These are phyloP conservation scores for Tryphoninae sp. DNA, from an alignment of 2,888 invertebrate genomes.

Conservation along the genomic window DNA sequence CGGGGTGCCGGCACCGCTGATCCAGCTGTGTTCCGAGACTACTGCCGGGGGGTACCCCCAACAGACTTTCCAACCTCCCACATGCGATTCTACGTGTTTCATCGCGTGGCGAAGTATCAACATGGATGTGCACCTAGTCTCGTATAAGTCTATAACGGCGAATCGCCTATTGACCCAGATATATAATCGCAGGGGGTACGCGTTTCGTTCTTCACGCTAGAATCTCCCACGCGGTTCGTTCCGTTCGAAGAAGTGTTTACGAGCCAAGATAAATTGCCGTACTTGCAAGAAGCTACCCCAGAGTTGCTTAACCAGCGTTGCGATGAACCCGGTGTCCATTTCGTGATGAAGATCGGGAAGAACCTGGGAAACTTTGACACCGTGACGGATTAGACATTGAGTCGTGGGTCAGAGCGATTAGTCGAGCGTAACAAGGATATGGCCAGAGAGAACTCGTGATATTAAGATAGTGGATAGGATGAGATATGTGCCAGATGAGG, in stretches of 20 bases:
- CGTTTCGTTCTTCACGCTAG: slow-evolving; percentile 25
- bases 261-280: slow-evolving; percentile 55
- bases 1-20: slow-evolving; percentile 34
- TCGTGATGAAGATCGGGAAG: slow-evolving; percentile 39
- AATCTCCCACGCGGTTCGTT: slow-evolving; percentile 20
- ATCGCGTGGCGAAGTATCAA: background rate
- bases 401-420: slow-evolving; percentile 41
- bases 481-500: slow-evolving; percentile 1
- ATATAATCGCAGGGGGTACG: slow-evolving; percentile 10
- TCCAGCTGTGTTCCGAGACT: slow-evolving; percentile 49
- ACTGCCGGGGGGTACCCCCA: slow-evolving; percentile 24
- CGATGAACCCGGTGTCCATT: slow-evolving; percentile 50
- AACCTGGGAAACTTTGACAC: slow-evolving; percentile 42
- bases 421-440: slow-evolving; percentile 20
- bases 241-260: background rate
- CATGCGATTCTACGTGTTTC: slow-evolving; percentile 28
- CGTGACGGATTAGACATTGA: slow-evolving; percentile 48
- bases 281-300: slow-evolving; percentile 15
- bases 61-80: slow-evolving; percentile 43
- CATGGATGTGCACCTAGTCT: slow-evolving; percentile 4
- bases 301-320: slow-evolving; percentile 8
- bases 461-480: slow-evolving; percentile 12
- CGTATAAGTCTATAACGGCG: slow-evolving; percentile 20
- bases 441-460: slow-evolving; percentile 3
- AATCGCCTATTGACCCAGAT: background rate